Percentiles rank a stretch among this genome's conserved stretches.
phyloP scores from a whole-genome alignment of 2,797 vertebrate genomes.

The Dipus sagitta region DNA sequence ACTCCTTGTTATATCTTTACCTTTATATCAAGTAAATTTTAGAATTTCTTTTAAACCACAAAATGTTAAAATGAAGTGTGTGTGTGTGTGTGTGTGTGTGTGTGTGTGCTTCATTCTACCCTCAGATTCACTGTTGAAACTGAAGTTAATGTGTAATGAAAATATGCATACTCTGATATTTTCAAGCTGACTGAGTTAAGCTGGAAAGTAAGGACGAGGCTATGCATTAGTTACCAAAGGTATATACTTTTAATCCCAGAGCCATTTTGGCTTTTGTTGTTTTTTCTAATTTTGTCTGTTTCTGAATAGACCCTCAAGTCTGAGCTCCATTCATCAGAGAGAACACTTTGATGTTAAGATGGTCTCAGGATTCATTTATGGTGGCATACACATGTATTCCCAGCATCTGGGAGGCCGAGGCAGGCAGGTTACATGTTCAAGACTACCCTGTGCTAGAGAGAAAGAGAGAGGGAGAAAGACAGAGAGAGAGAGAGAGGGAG shows the following conservation, averaged over 20 bases:
- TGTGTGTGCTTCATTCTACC: neutral
- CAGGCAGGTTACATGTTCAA: neutral
- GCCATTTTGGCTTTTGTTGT: no score
- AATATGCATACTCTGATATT: neutral
- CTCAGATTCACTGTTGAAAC: no score
- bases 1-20: neutral
- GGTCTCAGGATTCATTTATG: neutral
- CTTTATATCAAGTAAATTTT: neutral
- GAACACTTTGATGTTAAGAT: neutral
- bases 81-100: neutral
- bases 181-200: neutral
- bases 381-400: neutral
- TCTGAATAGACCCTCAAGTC: neutral
- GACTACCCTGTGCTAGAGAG: neutral
- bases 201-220: neutral
- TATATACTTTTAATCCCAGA: neutral
- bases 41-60: no score
- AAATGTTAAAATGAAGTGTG: neutral
- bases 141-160: rapidly evolving
- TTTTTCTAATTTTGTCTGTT: no score
- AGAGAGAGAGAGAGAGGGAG: no score
- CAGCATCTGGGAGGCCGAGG: neutral
- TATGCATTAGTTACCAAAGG: neutral
- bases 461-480: no score
- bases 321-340: neutral